Conservation (phyloP, 2,113 vertebrate genomes). For the Erinaceus europaeus region DNA sequence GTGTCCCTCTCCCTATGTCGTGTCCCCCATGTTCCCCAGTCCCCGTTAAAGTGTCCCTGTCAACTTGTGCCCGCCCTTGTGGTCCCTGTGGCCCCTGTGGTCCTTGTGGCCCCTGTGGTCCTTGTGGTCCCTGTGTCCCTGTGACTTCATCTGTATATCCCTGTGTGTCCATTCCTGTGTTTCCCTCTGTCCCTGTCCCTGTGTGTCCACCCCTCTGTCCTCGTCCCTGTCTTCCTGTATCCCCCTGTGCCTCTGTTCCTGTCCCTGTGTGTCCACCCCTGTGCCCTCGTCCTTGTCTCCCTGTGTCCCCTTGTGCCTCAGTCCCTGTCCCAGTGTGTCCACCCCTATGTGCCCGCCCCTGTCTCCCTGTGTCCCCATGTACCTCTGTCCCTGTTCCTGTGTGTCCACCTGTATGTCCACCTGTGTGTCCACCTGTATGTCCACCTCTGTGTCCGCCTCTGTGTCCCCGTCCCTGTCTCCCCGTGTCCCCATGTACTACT, state of each 20-base stretch:
- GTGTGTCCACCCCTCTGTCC: not conserved
- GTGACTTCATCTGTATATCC: not conserved
- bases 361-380: not conserved
- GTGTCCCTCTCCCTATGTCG: not conserved
- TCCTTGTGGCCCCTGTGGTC: not conserved
- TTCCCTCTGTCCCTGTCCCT: not conserved
- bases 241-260: not conserved
- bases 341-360: not conserved
- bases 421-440: not conserved
- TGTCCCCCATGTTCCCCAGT: not conserved
- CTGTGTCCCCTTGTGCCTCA: no score
- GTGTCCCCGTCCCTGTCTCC: no score
- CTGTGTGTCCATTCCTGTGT: not conserved
- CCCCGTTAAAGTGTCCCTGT: not conserved
- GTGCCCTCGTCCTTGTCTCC: no score
- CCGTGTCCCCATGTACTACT: not conserved
- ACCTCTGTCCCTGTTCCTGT: not conserved
- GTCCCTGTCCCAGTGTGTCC: not conserved
- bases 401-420: no score
- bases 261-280: not conserved
- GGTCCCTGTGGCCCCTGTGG: not conserved
- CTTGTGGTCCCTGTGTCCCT: not conserved
- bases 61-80: not conserved
- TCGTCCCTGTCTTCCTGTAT: not conserved
- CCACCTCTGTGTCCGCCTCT: no score